phyloP scores from a whole-genome alignment of 2,113 vertebrate genomes.

The Xenopus tropicalis region DNA sequence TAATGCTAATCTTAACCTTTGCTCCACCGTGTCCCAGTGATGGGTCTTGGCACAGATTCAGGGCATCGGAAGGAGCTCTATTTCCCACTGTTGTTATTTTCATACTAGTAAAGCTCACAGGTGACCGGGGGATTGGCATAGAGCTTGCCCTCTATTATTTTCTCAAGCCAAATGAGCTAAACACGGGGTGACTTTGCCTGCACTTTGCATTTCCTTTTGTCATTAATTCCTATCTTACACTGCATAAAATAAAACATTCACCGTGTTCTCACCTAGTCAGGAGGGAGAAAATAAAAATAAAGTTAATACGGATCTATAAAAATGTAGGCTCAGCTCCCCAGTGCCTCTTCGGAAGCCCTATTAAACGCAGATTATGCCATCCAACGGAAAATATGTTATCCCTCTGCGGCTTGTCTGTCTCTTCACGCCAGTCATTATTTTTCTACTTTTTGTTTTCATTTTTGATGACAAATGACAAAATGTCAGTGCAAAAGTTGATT shows the following conservation, averaged over 20 bases:
- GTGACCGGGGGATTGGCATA: too few species aligned
- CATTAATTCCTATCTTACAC: constrained; percentile 3
- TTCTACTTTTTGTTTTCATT: constrained; percentile 22
- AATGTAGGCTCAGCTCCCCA: constrained; percentile 41
- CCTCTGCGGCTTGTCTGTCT: constrained; percentile 22
- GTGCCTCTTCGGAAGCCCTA: constrained; percentile 34
- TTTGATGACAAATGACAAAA: constrained; percentile 17
- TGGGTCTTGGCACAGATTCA: too few species aligned
- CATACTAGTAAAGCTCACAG: too few species aligned
- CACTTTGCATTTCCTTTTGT: not conserved
- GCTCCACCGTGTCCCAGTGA: too few species aligned
- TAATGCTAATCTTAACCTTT: too few species aligned
- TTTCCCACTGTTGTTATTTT: too few species aligned
- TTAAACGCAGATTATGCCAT: constrained; percentile 28
- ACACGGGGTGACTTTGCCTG: not conserved
- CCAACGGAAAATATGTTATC: constrained; percentile 24
- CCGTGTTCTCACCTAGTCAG: constrained; percentile 4
- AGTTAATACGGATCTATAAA: constrained; percentile 10
- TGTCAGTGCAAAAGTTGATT: constrained; percentile 8
- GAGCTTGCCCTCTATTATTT: not conserved
- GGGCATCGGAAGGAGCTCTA: too few species aligned
- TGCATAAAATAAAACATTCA: constrained; percentile 4
- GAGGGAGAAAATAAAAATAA: constrained; percentile 41
- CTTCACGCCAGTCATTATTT: constrained; percentile 15
- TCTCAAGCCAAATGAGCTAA: not conserved